Conservation (phyloP, 2,888 invertebrate species). For the Drosophila kuntzei region DNA sequence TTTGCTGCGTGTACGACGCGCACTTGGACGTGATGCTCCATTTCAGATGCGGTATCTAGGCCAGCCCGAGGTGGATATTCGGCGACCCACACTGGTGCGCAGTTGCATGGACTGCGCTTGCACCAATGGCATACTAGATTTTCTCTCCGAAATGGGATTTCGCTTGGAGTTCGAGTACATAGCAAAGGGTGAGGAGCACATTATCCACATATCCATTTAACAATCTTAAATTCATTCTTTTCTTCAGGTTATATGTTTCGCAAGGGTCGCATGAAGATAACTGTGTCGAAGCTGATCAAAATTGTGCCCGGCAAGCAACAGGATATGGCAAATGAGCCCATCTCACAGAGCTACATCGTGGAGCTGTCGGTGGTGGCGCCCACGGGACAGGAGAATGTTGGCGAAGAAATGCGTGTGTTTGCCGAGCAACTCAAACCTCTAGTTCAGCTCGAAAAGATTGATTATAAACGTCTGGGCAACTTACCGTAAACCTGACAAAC, state of each 20-base stretch:
- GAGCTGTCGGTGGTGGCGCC: slow-evolving; percentile 94
- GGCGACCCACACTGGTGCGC: slow-evolving; percentile 94
- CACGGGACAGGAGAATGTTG: slow-evolving; percentile 96
- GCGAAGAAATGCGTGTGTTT: slow-evolving; percentile 97
- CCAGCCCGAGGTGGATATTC: slow-evolving; percentile 95
- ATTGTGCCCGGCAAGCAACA: slow-evolving; percentile 90
- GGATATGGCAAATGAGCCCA: slow-evolving; percentile 90
- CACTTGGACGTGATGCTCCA: slow-evolving; percentile 89
- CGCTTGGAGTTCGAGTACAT: slow-evolving; percentile 97
- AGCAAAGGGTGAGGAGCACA: slow-evolving; percentile 88
- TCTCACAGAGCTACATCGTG: slow-evolving; percentile 96
- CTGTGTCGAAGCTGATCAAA: slow-evolving; percentile 97
- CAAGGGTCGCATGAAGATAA: slow-evolving; percentile 98
- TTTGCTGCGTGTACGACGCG: slow-evolving; percentile 92
- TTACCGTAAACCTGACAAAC: slow-evolving; percentile 66
- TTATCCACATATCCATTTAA: neutral
- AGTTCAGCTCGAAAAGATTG: slow-evolving; percentile 96
- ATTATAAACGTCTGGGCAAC: slow-evolving; percentile 90
- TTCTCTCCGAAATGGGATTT: slow-evolving; percentile 96
- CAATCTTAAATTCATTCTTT: too few species aligned
- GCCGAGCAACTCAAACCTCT: slow-evolving; percentile 97
- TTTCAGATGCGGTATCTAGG: slow-evolving; percentile 97
- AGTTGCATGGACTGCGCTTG: slow-evolving; percentile 97
- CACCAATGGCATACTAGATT: slow-evolving; percentile 95
- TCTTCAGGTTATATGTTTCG: slow-evolving; percentile 92